Percentiles rank a stretch among this genome's conserved stretches.
These are phyloP conservation scores for Muricea muricata DNA, from an alignment of 92 coral and sea anemone species.

Conservation along the genomic window DNA sequence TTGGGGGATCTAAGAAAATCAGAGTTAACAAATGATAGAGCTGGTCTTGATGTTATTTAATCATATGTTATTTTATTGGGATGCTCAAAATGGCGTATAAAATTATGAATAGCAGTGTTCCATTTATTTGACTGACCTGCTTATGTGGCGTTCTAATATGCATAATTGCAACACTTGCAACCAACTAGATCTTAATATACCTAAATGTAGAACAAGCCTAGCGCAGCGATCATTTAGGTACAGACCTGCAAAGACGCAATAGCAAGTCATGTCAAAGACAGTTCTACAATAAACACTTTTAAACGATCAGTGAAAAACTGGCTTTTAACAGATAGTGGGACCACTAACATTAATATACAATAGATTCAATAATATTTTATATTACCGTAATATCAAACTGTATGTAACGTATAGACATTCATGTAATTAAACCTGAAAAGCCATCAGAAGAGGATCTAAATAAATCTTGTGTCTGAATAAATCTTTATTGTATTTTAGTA, in stretches of 20 bases:
- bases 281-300: not conserved
- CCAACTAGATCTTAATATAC: not conserved
- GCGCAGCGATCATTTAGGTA: slow-evolving; percentile 16
- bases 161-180: not conserved
- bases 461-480: too few species aligned
- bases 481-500: too few species aligned
- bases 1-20: too few species aligned
- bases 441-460: slow-evolving; percentile 6
- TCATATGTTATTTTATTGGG: too few species aligned
- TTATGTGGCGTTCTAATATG: not conserved
- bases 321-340: not conserved
- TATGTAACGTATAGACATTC: not conserved
- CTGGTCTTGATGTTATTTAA: too few species aligned
- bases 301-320: not conserved
- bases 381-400: not conserved
- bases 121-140: not conserved
- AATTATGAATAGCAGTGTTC: not conserved
- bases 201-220: slow-evolving; percentile 1
- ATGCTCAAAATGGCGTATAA: too few species aligned
- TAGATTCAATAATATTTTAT: not conserved
- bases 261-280: not conserved
- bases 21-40: too few species aligned
- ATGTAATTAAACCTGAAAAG: slow-evolving; percentile 31
- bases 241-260: not conserved
- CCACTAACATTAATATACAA: not conserved